Conservation (phyloP, 2,888 invertebrate genomes). For the Eilema depressum region DNA sequence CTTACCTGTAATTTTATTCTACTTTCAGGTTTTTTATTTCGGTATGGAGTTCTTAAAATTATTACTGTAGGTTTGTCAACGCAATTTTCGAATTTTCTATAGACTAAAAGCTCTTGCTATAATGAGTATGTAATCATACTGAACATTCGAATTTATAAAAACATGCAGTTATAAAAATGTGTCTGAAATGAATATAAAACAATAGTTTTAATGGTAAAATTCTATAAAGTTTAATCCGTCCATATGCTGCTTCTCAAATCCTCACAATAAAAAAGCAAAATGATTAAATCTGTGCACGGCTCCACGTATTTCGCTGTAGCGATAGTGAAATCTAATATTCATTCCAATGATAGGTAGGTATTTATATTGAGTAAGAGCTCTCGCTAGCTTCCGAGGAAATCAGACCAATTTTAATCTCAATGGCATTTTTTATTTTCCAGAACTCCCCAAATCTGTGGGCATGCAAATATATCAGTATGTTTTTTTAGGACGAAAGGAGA, state of each 20-base stretch:
- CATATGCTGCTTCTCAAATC: neutral
- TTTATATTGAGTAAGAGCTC: slow-evolving; percentile 70
- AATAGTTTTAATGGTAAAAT: neutral
- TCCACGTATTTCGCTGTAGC: slow-evolving; percentile 62
- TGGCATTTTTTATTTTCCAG: slow-evolving; percentile 52
- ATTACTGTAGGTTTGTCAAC: neutral
- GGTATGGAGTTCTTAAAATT: neutral
- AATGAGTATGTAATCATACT: too few species aligned
- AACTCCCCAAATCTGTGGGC: slow-evolving; percentile 24
- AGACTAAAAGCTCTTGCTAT: neutral
- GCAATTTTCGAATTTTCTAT: neutral
- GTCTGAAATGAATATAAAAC: neutral
- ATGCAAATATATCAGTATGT: neutral
- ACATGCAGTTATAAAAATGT: neutral
- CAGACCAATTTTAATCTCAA: slow-evolving; percentile 61
- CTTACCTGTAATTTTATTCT: neutral
- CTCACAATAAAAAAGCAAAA: neutral
- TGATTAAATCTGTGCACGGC: slow-evolving; percentile 33
- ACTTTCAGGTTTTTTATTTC: neutral
- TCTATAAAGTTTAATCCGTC: neutral
- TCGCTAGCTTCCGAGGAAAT: slow-evolving; percentile 59
- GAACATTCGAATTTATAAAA: neutral
- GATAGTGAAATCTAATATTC: slow-evolving; percentile 80
- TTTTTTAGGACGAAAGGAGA: neutral
- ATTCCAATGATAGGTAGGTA: slow-evolving; percentile 74